A percentile compares a stretch with the other conserved stretches of the same genome.
These are phyloP conservation scores for Bombus ignitus DNA, from an alignment of 1,140 invertebrate species.

Conservation along the genomic window DNA sequence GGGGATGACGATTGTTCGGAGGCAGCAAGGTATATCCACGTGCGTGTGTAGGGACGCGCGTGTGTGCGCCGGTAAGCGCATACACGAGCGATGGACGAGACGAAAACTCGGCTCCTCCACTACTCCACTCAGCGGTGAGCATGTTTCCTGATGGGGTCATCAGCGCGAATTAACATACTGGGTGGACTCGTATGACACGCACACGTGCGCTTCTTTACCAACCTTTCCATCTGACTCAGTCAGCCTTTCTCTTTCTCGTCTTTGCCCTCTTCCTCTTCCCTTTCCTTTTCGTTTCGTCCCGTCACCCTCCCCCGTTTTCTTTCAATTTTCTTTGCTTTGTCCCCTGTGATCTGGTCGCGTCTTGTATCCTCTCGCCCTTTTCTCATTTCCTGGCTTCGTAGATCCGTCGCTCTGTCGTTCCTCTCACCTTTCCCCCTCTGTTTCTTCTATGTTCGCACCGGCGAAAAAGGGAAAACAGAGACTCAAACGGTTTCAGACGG, in stretches of 20 bases:
- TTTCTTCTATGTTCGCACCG: no score
- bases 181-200: conserved; percentile 70
- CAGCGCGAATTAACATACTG: conserved; percentile 78
- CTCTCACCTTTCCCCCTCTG: no score
- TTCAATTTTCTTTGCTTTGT: background rate
- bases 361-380: background rate
- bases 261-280: conserved; percentile 5
- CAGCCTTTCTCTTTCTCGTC: conserved; percentile 39
- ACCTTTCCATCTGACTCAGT: conserved; percentile 66
- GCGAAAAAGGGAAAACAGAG: no score
- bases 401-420: no score
- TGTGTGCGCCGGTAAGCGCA: background rate
- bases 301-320: background rate
- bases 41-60: background rate
- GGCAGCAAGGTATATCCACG: conserved; percentile 50
- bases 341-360: background rate
- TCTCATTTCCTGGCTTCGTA: background rate
- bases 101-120: conserved; percentile 63
- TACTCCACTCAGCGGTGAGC: conserved; percentile 69
- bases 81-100: conserved; percentile 42
- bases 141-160: conserved; percentile 79
- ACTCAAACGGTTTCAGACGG: no score
- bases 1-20: conserved; percentile 68
- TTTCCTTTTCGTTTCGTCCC: background rate
- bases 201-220: conserved; percentile 55